phyloP scores from a whole-genome alignment of 1,140 invertebrate genomes.

The Psilanteris sp. region DNA sequence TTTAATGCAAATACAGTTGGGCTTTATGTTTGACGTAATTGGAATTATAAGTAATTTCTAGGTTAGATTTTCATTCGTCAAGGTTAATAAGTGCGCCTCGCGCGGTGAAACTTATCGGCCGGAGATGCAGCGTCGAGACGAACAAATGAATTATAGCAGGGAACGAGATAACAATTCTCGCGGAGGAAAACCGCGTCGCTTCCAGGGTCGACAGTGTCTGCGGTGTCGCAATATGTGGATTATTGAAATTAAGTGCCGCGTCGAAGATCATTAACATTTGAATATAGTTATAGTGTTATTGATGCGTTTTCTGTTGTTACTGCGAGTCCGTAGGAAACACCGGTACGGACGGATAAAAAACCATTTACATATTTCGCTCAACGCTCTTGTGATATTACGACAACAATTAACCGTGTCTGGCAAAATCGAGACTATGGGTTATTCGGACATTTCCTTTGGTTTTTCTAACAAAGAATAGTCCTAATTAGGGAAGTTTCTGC shows the following conservation, averaged over 20 bases:
- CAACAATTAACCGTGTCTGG: no score
- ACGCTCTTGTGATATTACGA: no score
- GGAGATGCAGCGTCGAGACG: constrained; percentile 7
- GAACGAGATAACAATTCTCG: constrained; percentile 19
- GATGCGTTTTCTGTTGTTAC: constrained; percentile 23
- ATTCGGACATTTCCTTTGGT: no score
- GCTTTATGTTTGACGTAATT: constrained; percentile 45
- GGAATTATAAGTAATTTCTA: constrained; percentile 58
- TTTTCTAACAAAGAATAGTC: no score
- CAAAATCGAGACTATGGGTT: no score
- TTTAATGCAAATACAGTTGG: constrained; percentile 50
- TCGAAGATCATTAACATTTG: constrained; percentile 32
- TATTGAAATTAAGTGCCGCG: constrained; percentile 31
- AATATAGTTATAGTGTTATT: constrained; percentile 24
- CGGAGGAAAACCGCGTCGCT: constrained; percentile 12
- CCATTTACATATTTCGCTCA: no score
- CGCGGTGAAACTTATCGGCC: constrained; percentile 36
- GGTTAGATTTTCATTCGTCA: constrained; percentile 49
- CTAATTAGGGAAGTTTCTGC: no score
- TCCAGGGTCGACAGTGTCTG: constrained; percentile 30
- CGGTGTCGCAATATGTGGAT: constrained; percentile 44
- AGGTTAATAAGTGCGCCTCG: constrained; percentile 50
- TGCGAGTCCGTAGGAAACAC: no score
- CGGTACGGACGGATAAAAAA: no score
- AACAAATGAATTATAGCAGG: constrained; percentile 37